Percentiles rank a stretch among this genome's conserved stretches.
These are phyloP conservation scores for Jacana jacana DNA, from an alignment of 2,113 vertebrate genomes.

Conservation along the genomic window DNA sequence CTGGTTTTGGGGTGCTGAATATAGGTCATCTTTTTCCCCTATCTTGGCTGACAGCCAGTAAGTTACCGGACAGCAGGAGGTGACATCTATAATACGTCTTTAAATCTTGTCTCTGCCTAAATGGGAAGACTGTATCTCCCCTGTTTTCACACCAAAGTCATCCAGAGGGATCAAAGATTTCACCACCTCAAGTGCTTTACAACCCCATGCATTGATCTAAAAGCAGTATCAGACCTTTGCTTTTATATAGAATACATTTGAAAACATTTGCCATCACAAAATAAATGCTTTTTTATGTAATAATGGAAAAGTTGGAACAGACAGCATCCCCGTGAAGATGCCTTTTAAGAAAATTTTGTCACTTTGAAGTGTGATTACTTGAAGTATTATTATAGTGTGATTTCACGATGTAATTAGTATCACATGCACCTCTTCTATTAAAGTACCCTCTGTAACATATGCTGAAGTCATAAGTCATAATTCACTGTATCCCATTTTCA, in stretches of 20 bases:
- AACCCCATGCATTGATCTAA: neutral
- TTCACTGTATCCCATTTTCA: conserved; percentile 38
- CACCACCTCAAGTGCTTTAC: neutral
- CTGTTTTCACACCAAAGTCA: neutral
- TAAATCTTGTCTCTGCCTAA: neutral
- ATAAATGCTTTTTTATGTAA: neutral
- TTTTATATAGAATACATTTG: neutral
- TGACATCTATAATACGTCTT: neutral
- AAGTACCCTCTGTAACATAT: conserved; percentile 34
- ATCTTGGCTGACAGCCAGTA: neutral
- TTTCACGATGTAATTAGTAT: conserved; percentile 59
- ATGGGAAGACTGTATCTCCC: neutral
- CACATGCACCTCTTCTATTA: conserved; percentile 13
- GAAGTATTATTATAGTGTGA: conserved; percentile 34
- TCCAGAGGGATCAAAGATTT: neutral
- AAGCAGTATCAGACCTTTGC: neutral
- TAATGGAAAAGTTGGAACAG: neutral
- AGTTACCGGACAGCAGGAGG: neutral
- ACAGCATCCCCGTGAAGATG: neutral
- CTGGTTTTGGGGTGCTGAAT: neutral
- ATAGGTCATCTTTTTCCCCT: neutral
- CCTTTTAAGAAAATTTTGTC: conserved; percentile 20
- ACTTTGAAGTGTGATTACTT: conserved; percentile 45
- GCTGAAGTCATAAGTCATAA: conserved; percentile 61
- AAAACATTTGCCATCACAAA: neutral